phyloP scores from a whole-genome alignment of 2,888 invertebrate genomes.

The Dascillus cervinus region DNA sequence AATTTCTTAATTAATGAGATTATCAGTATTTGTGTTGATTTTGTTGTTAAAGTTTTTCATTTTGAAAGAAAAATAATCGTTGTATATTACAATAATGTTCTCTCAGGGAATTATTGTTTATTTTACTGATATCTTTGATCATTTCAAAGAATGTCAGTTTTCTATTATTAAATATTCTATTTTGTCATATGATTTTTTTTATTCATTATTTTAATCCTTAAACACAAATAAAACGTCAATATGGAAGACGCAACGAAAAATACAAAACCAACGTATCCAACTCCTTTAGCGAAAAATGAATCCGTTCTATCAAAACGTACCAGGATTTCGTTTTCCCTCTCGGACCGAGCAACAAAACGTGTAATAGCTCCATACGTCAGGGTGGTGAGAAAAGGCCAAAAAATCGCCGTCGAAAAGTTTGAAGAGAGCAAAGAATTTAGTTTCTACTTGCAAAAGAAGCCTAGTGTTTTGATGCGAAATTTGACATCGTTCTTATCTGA shows the following conservation, averaged over 20 bases:
- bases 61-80: too few species aligned
- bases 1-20: too few species aligned
- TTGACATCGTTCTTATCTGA: constrained; percentile 47
- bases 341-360: constrained; percentile 49
- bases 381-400: constrained; percentile 32
- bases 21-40: too few species aligned
- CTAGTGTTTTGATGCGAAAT: constrained; percentile 34
- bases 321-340: constrained; percentile 40
- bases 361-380: constrained; percentile 52
- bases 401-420: constrained; percentile 23
- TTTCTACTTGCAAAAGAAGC: constrained; percentile 37
- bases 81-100: too few species aligned
- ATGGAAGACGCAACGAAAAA: background rate
- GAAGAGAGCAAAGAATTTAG: constrained; percentile 29
- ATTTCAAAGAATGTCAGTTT: too few species aligned
- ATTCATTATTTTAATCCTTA: too few species aligned
- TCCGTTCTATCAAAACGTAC: constrained; percentile 6
- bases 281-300: constrained; percentile 6
- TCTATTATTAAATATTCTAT: too few species aligned
- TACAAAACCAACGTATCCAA: constrained; percentile 8
- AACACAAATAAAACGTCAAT: too few species aligned
- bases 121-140: too few species aligned
- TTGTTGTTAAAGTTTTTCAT: too few species aligned
- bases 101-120: too few species aligned
- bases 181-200: too few species aligned